Percentiles rank a stretch among this genome's conserved stretches.
Conservation (phyloP, 1,140 invertebrate species). For the Lutraria rhynchaena region DNA sequence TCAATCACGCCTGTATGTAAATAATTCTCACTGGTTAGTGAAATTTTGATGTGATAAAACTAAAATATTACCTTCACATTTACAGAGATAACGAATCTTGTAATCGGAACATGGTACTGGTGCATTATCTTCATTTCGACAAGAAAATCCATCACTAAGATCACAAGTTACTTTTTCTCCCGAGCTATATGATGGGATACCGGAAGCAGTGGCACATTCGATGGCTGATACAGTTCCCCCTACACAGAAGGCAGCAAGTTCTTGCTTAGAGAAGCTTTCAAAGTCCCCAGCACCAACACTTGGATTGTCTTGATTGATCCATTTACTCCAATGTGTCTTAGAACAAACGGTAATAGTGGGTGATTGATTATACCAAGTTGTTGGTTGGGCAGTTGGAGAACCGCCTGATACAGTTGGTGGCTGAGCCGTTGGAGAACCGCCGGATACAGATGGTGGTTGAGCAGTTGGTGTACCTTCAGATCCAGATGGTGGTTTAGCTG, state of each 20-base stretch:
- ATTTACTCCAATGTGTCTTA: slow-evolving; percentile 62
- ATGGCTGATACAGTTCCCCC: slow-evolving; percentile 69
- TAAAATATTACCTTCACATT: slow-evolving; percentile 77
- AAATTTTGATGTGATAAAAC: too few relatives aligned
- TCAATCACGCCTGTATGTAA: too few relatives aligned
- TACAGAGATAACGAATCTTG: slow-evolving; percentile 80
- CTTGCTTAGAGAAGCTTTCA: slow-evolving; percentile 63
- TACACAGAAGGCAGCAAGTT: slow-evolving; percentile 65
- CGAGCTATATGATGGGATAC: slow-evolving; percentile 59
- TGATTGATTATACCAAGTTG: not conserved
- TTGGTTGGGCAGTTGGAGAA: slow-evolving; percentile 28
- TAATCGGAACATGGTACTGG: slow-evolving; percentile 77
- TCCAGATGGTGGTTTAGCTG: slow-evolving; percentile 24
- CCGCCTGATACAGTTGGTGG: slow-evolving; percentile 5
- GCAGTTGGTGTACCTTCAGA: slow-evolving; percentile 22
- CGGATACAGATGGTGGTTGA: slow-evolving; percentile 17
- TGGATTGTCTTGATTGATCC: slow-evolving; percentile 74
- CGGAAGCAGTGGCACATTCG: slow-evolving; percentile 64
- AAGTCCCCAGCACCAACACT: slow-evolving; percentile 65
- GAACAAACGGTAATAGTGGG: slow-evolving; percentile 47
- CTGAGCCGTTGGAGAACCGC: slow-evolving; percentile 48
- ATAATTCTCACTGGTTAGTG: too few relatives aligned
- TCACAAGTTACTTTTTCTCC: slow-evolving; percentile 64
- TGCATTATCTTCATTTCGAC: slow-evolving; percentile 54
- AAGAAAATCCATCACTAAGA: slow-evolving; percentile 48